Base-by-base conservation (phyloP, 2,888 invertebrate genomes). In the Nasonovia ribisnigri region DNA sequence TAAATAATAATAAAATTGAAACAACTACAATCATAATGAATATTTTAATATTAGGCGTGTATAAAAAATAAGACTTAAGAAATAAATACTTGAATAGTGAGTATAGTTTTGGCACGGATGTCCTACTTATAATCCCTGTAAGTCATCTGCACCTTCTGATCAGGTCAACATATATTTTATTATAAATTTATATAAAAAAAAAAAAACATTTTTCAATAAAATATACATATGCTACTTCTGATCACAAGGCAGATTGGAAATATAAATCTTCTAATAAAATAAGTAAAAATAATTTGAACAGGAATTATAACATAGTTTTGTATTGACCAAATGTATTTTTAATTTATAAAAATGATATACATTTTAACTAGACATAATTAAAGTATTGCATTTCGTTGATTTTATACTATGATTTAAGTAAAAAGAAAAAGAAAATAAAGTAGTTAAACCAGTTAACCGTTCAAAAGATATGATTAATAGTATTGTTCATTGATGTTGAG, bases 61-160 rank as follows among this genome's bases (percentile, higher is more conserved):
- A 92, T 92, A 92, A 92, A 92, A 91, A 88, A 92, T 88, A 88
- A 88, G 88, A 92, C 92, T 92, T 92, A 92, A 88, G 92, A 92
- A 92, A 92, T 92, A 92, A 92, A 92, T 92, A 92, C 88, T 92
- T 92, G 88, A 88, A 92, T 92, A 92, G 92, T 92, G 92, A 92
- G 67, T 92, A 54, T 92, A 92, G 88, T 88, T 92, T 92, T 92
- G 92, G 92, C 92, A 92, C 92, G 51, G 92, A 88, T 54, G 67
- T 92, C 87, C 87, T 88, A 92, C 92, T 88, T 88, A 88, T 92
- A 88, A 92, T 77, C 77, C 88, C 88, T 88, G 92, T 77, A 88
- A 60, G 36, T 92, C 51, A 92, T 77, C 67, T 88, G 88, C n/a
- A 77, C 54, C 67, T 88, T 88, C 88, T 88, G 88, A 88, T 92